phyloP scores from a whole-genome alignment of 1,140 invertebrate species.

The Venturia canescens region DNA sequence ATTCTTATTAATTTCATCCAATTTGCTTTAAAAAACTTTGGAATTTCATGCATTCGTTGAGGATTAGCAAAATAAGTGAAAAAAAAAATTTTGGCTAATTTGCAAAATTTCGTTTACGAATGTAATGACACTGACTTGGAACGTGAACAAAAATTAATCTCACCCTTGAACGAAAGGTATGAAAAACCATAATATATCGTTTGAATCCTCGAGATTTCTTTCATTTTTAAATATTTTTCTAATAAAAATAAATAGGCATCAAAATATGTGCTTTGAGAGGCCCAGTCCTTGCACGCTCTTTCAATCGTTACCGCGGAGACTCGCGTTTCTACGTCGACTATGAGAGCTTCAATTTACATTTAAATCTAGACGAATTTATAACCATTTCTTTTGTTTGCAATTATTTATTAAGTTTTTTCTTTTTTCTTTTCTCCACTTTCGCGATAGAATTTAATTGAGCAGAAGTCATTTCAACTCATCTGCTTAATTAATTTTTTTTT shows the following conservation, averaged over 20 bases:
- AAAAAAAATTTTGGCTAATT: too few relatives aligned
- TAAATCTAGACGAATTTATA: conserved; percentile 63
- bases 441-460: conserved; percentile 45
- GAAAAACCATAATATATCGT: background rate
- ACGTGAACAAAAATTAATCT: conserved; percentile 8
- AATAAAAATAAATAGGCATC: conserved; percentile 32
- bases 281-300: background rate
- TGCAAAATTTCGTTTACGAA: background rate
- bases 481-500: conserved; percentile 46
- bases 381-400: conserved; percentile 32
- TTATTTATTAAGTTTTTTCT: conserved; percentile 9
- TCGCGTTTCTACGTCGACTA: conserved; percentile 65
- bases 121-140: too few relatives aligned
- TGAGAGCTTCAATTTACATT: conserved; percentile 56
- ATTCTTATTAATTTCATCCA: too few relatives aligned
- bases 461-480: conserved; percentile 39
- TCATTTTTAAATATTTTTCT: conserved; percentile 11
- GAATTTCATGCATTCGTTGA: too few relatives aligned
- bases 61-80: too few relatives aligned
- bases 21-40: too few relatives aligned
- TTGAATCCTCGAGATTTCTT: conserved; percentile 16
- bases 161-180: background rate
- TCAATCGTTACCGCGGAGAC: conserved; percentile 48
- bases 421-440: conserved; percentile 51
- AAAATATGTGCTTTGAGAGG: background rate